A percentile compares a stretch with the other conserved stretches of the same genome.
These are phyloP conservation scores for Mallotus villosus DNA, from an alignment of 2,797 vertebrate genomes.

Conservation along the genomic window DNA sequence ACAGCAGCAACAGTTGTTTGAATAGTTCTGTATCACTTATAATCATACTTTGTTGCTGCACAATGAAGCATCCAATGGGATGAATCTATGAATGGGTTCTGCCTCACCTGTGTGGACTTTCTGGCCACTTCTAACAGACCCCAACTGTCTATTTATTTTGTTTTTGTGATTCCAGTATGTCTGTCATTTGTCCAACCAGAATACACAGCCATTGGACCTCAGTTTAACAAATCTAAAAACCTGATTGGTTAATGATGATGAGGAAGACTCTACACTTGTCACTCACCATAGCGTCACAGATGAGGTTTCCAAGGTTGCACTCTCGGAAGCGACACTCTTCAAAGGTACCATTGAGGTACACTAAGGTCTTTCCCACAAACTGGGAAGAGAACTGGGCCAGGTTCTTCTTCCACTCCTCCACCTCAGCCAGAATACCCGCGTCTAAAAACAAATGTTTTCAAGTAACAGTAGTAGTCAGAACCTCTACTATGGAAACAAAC, in stretches of 20 bases:
- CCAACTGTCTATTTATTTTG: no score
- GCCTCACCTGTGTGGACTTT: no score
- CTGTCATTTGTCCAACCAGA: not conserved
- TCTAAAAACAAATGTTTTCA: slow-evolving; percentile 64
- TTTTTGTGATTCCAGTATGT: not conserved
- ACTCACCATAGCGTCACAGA: slow-evolving; percentile 88
- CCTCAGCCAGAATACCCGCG: slow-evolving; percentile 73
- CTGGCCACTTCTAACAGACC: no score
- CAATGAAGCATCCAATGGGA: no score
- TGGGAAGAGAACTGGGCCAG: slow-evolving; percentile 77
- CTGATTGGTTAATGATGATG: not conserved
- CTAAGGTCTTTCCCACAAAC: slow-evolving; percentile 82
- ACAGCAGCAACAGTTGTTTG: no score
- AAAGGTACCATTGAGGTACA: slow-evolving; percentile 85
- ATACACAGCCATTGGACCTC: not conserved
- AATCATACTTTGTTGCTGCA: no score
- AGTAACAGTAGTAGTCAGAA: not conserved
- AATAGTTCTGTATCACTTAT: no score
- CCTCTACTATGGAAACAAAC: no score
- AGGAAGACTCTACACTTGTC: not conserved
- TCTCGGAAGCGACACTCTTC: slow-evolving; percentile 84
- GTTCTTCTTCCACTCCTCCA: slow-evolving; percentile 75
- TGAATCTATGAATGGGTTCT: no score
- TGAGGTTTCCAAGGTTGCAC: slow-evolving; percentile 92
- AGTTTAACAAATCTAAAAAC: not conserved